phyloP scores from a whole-genome alignment of 2,113 vertebrate species.

The Chaetura pelagica region DNA sequence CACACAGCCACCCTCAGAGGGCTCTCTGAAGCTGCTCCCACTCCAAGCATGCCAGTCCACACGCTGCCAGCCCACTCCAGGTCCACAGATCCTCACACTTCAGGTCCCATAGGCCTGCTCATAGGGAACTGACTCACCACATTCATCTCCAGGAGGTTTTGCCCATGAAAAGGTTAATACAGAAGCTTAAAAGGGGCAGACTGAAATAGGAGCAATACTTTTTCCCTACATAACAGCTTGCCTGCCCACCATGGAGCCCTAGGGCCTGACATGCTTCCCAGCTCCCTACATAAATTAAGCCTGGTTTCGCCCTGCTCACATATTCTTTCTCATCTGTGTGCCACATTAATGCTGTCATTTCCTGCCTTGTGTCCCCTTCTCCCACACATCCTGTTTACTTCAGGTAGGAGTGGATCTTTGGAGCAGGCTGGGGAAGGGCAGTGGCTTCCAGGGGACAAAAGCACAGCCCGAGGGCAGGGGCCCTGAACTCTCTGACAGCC shows the following conservation, averaged over 20 bases:
- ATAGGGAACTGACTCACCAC: background rate
- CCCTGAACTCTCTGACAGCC: background rate
- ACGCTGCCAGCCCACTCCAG: accelerated
- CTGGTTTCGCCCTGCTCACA: background rate
- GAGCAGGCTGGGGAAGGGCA: background rate
- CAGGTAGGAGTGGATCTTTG: background rate
- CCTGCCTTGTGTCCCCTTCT: background rate
- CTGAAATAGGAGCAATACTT: background rate
- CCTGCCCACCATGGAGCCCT: background rate
- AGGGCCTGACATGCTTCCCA: accelerated
- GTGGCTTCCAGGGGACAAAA: accelerated
- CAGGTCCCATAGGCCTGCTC: background rate
- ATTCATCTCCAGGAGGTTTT: background rate
- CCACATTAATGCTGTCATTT: accelerated
- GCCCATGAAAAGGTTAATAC: background rate
- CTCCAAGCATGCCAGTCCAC: background rate
- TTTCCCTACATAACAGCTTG: background rate
- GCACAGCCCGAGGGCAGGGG: accelerated
- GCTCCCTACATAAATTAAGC: background rate
- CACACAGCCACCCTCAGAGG: background rate
- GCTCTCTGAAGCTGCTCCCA: background rate
- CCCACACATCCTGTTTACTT: accelerated
- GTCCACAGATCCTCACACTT: background rate
- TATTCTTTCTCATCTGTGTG: background rate
- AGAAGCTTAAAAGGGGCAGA: background rate